Percentiles rank a stretch among this genome's conserved stretches.
These are phyloP conservation scores for Pollimyrus isidori DNA, from an alignment of 2,113 vertebrate species.

Conservation along the genomic window DNA sequence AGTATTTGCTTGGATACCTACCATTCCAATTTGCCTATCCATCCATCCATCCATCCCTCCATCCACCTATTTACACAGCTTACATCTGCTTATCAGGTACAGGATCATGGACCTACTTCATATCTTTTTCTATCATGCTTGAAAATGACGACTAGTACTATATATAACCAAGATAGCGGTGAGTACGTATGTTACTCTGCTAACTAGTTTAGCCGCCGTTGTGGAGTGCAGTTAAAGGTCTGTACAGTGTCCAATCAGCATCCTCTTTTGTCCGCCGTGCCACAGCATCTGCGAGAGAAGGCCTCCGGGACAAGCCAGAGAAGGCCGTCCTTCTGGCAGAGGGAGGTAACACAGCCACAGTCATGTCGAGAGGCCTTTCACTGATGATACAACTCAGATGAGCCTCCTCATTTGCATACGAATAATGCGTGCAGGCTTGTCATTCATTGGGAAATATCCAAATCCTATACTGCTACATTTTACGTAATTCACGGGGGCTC, in stretches of 20 bases:
- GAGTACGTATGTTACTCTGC: neutral
- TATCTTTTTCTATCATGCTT: neutral
- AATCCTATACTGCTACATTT: neutral
- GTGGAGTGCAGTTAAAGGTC: neutral
- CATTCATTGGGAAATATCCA: neutral
- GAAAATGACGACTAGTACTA: neutral
- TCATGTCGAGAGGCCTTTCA: neutral
- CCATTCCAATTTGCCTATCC: neutral
- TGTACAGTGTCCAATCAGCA: neutral
- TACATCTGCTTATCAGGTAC: neutral
- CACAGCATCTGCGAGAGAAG: neutral
- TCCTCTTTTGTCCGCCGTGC: neutral
- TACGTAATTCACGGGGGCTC: neutral
- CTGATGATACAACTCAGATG: neutral
- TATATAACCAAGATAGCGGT: neutral
- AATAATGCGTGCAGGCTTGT: neutral
- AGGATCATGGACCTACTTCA: neutral
- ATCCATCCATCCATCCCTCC: neutral
- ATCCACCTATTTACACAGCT: neutral
- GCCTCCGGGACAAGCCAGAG: neutral
- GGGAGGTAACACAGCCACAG: neutral
- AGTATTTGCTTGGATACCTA: neutral
- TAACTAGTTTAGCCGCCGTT: neutral
- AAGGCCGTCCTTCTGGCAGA: neutral
- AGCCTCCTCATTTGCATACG: neutral